Base-by-base conservation (phyloP, 2,113 vertebrate genomes). In the Pavo muticus region DNA sequence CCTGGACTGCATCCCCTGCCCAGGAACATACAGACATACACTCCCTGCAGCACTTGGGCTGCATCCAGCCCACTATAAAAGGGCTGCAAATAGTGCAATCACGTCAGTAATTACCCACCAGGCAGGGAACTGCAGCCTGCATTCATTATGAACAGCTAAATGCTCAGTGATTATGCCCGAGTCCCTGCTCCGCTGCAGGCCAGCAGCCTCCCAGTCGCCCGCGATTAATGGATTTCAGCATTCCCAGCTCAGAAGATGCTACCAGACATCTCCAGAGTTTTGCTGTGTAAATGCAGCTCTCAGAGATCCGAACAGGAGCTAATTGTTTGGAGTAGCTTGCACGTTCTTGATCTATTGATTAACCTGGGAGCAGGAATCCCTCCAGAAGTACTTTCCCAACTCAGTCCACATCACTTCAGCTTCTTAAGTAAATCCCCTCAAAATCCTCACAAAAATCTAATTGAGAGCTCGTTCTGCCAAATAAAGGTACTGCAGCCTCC, bases 401-500 rank as follows among this genome's bases (percentile, higher is more conserved):
- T 87, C 95, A 87, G 85, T 93, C 74, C 79, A 84, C 92, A 96
- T 89, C 93, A 65, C 93, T 97, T 91, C 95, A 95, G 94, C 94
- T 93, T 95, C 96, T 96, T 90, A 94, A 94, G 95, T 87, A 96
- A 97, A 97, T 97, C 96, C 95, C 91, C 93, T 84, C 61, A 59
- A 95, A 97, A 97, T 97, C 97, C 97, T 63, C 79, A 90, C 97
- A 95, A 96, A 97, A 97, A 75, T 94, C 97, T 96, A 97, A 97
- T 87, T 91, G 97, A 97, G 96, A 98, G 94, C 94, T 96, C 96
- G 96, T 68, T 91, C 97, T 94, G 95, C 95, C 96, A 97, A 96
- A 98, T 97, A 88, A 97, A 97, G 95, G 96, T 79, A 84, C 87
- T 8, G 50, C 87, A 74, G 94, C 97, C 87, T 93, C 94, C 93